Percentiles rank a stretch among this genome's conserved stretches.
phyloP scores from a whole-genome alignment of 2,113 vertebrate genomes.

The Labrus mixtus region DNA sequence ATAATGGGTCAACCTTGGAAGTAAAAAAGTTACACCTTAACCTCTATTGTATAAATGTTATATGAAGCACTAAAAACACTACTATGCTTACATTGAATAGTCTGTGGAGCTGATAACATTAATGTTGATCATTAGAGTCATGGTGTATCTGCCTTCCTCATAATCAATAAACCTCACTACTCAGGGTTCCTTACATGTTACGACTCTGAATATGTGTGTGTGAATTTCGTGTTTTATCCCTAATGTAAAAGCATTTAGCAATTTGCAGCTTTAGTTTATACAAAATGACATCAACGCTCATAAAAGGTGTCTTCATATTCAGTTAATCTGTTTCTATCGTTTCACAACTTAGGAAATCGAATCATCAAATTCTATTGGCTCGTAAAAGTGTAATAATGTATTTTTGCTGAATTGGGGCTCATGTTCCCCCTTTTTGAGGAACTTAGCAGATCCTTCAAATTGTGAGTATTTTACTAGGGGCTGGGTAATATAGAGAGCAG shows the following conservation, averaged over 20 bases:
- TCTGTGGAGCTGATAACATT: conserved; percentile 9
- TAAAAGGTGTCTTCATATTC: conserved; percentile 63
- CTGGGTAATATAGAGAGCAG: conserved; percentile 13
- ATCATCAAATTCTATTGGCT: conserved; percentile 55
- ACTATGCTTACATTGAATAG: conserved; percentile 23
- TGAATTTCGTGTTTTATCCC: conserved; percentile 53
- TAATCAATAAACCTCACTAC: conserved; percentile 20
- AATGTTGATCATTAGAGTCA: conserved; percentile 18
- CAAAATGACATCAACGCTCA: conserved; percentile 60
- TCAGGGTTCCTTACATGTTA: conserved; percentile 18
- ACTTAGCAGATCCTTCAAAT: conserved; percentile 9
- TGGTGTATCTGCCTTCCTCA: conserved; percentile 12
- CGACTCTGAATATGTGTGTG: conserved; percentile 37
- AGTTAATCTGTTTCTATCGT: conserved; percentile 62
- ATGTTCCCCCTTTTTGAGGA: conserved; percentile 23
- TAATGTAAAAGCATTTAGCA: conserved; percentile 46
- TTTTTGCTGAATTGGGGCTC: conserved; percentile 39
- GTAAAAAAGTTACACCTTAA: no score
- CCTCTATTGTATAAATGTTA: conserved; percentile 3
- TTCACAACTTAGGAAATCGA: conserved; percentile 62
- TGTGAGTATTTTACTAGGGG: conserved; percentile 34
- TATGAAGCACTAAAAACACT: conserved; percentile 20
- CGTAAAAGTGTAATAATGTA: conserved; percentile 50
- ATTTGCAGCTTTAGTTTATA: conserved; percentile 13
- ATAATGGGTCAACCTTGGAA: no score